Evolutionary conservation across 2,888 invertebrate species (phyloP), one percentile per base, ranked within the genome.

Genomic region (Latrodectus elegans): DNA sequence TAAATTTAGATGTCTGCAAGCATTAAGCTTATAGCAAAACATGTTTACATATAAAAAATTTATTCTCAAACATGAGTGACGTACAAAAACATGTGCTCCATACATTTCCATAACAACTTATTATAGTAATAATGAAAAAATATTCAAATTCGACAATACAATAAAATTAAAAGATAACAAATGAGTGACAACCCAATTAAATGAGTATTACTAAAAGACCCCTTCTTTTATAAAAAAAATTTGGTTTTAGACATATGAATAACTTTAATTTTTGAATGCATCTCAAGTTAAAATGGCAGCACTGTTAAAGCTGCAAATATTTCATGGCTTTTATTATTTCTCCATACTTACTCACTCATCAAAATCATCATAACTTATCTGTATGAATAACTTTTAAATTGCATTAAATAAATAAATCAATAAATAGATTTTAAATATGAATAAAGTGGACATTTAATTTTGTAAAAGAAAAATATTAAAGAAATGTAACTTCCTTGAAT

Each of bases 121-220:
- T 60, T 60, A 60, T 22, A 12, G 68, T 68, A 22, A 22, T 22
- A 26, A 68, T 17, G 9, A 14, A 71, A 71, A 71, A 71, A 71
- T 26, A 49, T 51, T 71, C 15, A 71, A 51, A 68, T 22, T 68
- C 22, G 38, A 71, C 71, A 49, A n/a, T 51, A n/a, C 71, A 51
- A 71, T 49, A 73, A 73, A 52, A 14, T 22, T 53, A 64, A 17
- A n/a, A 22, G 11, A 80, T 73, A 74, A 67, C n/a, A 72, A 72
- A 71, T 26, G 85, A 85, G 85, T 85, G 85, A 85, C 85, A 85
- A 85, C 85, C 85, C 85, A 67, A 72, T 53, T 53, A 68, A 53
- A 82, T 73, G 52, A 77, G 51, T 65, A 51, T 26, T 53, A 71
- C 51, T 73, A 55, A 67, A 55, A 53, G 51, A 67, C 67, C 81